These are phyloP conservation scores for Mya arenaria DNA, from an alignment of 1,140 invertebrate genomes.

Conservation along the genomic window DNA sequence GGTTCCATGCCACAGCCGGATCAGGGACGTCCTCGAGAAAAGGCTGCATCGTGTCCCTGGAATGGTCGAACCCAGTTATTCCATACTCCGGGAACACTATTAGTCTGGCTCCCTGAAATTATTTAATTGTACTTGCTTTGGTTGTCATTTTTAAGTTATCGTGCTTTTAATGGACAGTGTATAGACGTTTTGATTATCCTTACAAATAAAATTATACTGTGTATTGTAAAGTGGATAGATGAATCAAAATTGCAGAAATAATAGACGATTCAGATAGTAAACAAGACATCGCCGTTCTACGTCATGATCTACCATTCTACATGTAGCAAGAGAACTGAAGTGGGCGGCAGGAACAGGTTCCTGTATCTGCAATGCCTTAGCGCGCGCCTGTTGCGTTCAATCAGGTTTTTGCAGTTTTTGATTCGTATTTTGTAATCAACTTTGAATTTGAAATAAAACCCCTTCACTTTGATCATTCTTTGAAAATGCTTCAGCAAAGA, in stretches of 20 bases:
- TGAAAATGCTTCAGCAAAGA: too few relatives aligned
- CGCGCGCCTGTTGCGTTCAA: too few relatives aligned
- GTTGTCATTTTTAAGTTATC: background rate
- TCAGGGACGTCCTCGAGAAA: slow-evolving; percentile 65
- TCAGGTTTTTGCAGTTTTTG: too few relatives aligned
- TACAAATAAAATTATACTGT: background rate
- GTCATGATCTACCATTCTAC: too few relatives aligned
- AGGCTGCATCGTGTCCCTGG: slow-evolving; percentile 26
- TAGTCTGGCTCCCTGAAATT: slow-evolving; percentile 86
- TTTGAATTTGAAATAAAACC: too few relatives aligned
- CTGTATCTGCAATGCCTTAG: too few relatives aligned
- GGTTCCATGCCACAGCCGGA: slow-evolving; percentile 48
- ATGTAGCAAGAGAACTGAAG: too few relatives aligned
- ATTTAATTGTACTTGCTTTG: background rate
- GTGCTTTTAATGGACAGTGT: background rate
- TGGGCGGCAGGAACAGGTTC: too few relatives aligned
- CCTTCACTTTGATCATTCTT: too few relatives aligned
- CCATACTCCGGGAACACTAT: slow-evolving; percentile 91
- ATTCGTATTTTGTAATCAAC: too few relatives aligned
- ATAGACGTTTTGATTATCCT: background rate
- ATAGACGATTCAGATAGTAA: too few relatives aligned
- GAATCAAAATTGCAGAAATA: background rate
- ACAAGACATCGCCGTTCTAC: too few relatives aligned
- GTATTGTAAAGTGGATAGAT: background rate
- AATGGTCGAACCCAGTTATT: slow-evolving; percentile 76